Base-by-base conservation (phyloP, 2,797 vertebrate genomes). In the Sebastiscus albofasciatus region DNA sequence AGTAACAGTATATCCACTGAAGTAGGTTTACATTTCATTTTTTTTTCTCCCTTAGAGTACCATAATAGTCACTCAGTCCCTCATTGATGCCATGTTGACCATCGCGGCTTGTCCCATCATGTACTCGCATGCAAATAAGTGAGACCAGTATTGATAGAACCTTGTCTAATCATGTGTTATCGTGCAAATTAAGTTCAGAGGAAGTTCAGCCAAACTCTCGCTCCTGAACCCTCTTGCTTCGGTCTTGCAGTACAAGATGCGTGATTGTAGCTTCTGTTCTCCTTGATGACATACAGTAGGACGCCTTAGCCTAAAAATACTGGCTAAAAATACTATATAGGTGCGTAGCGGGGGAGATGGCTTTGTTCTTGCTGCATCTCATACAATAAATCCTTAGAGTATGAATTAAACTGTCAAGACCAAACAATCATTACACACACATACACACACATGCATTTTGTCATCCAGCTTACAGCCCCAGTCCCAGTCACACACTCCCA, bases 161-260 rank as follows among this genome's bases (percentile, higher is more conserved):
- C 66, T 31, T 58, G 80, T 75, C 64, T 82, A 87, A 85, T 78
- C 76, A 65, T 80, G 70, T 88, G 68, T 81, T 85, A 72, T 82
- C 65, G 82, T 89, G 78, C 31, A 79, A 85, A 84, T 82, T 18
- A 60, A 71, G 85, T 88, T 92, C 73, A 90, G 59, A 71, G 39
- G 7, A 80, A 78, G 81, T 87, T 87, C 75, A 82, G 77, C 79
- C 76, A 85, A 80, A 65, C 36, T 60, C 3, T 52, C 20, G 67
- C 27, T 33, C 60, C 20, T 60, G 42, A 73, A 69, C 26, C 14
- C 8, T 18, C 36, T 81, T 52, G 16, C 16, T 67, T 67, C 5
- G 42, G 67, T 42, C 2, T 46, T 59, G 26, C 18, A 73, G 6
- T 24, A 60, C 67, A 78, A 77, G 26, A 58, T 3, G 18, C 0